phyloP scores from a whole-genome alignment of 2,797 vertebrate species.

The Chanos chanos region DNA sequence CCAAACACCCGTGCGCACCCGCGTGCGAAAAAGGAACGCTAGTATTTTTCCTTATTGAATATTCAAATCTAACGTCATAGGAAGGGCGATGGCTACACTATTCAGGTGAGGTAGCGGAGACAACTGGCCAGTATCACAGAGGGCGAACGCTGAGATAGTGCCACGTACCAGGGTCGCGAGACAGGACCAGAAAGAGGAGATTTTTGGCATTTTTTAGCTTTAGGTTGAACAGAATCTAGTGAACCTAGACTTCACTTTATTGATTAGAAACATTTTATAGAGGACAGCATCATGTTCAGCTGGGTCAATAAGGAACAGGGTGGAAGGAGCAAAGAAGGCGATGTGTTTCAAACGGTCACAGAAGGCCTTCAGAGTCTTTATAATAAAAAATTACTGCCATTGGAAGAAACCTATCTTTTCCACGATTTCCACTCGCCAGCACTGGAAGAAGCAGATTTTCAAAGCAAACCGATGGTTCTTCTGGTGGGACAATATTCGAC shows the following conservation, averaged over 20 bases:
- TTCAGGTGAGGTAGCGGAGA: slow-evolving; percentile 31
- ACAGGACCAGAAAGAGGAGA: not conserved
- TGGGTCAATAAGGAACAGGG: slow-evolving; percentile 86
- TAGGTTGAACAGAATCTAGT: not conserved
- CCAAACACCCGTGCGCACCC: not conserved
- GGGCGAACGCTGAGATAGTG: not conserved
- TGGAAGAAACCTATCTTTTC: slow-evolving; percentile 93
- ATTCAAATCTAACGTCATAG: slow-evolving; percentile 14
- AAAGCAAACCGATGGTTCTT: slow-evolving; percentile 94
- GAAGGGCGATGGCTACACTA: slow-evolving; percentile 25
- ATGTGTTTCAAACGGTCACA: slow-evolving; percentile 90
- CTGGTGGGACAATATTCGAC: slow-evolving; percentile 96
- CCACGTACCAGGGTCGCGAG: not conserved
- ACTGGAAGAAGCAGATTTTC: slow-evolving; percentile 91
- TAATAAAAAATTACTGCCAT: slow-evolving; percentile 85
- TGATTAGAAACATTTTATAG: not conserved
- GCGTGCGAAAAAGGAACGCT: slow-evolving; percentile 24
- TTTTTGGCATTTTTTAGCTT: not conserved
- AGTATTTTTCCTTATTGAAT: slow-evolving; percentile 27
- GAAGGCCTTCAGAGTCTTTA: slow-evolving; percentile 88
- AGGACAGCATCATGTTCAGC: slow-evolving; percentile 80
- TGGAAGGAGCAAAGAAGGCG: slow-evolving; percentile 73
- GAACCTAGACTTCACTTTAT: slow-evolving; percentile 23
- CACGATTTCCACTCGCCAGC: slow-evolving; percentile 96
- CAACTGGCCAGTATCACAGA: not conserved